A percentile compares a stretch with the other conserved stretches of the same genome.
Evolutionary conservation across 30 jellyfish, hydroid and myxozoan species (phyloP).

Genomic region (Hydractinia symbiolongicarpus): DNA sequence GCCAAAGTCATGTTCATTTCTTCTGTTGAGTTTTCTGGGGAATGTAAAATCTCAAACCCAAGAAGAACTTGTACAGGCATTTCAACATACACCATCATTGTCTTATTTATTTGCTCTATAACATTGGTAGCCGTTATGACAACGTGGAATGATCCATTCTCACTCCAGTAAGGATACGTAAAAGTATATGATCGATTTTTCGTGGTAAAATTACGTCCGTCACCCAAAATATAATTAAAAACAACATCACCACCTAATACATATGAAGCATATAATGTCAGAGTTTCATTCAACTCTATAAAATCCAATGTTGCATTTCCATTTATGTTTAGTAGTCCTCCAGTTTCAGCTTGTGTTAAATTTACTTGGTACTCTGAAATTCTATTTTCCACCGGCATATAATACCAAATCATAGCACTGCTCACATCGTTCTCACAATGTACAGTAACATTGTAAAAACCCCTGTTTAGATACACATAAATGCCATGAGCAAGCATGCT

Average conservation of each 20-base stretch:
- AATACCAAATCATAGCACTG: neutral
- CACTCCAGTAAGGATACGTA: constrained; percentile 15
- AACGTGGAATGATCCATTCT: neutral
- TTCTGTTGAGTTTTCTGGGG: constrained; percentile 69
- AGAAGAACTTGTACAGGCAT: constrained; percentile 52
- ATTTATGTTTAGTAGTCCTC: neutral
- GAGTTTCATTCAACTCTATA: constrained; percentile 27
- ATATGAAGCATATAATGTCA: neutral
- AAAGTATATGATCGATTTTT: constrained; percentile 6
- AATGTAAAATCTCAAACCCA: constrained; percentile 39
- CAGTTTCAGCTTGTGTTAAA: neutral
- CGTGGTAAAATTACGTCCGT: constrained; percentile 4
- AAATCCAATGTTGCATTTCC: constrained; percentile 4
- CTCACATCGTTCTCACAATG: constrained; percentile 8
- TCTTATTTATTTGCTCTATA: constrained; percentile 23
- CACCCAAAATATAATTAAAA: neutral
- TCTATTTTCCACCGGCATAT: constrained; percentile 14
- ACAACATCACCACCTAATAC: neutral
- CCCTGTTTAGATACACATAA: neutral
- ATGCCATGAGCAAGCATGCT: neutral
- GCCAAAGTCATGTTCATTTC: constrained; percentile 29
- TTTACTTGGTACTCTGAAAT: neutral
- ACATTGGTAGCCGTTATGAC: constrained; percentile 34
- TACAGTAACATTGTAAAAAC: constrained; percentile 24
- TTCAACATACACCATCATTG: constrained; percentile 28